phyloP scores from a whole-genome alignment of 2,888 invertebrate genomes.

The Labia minor region DNA sequence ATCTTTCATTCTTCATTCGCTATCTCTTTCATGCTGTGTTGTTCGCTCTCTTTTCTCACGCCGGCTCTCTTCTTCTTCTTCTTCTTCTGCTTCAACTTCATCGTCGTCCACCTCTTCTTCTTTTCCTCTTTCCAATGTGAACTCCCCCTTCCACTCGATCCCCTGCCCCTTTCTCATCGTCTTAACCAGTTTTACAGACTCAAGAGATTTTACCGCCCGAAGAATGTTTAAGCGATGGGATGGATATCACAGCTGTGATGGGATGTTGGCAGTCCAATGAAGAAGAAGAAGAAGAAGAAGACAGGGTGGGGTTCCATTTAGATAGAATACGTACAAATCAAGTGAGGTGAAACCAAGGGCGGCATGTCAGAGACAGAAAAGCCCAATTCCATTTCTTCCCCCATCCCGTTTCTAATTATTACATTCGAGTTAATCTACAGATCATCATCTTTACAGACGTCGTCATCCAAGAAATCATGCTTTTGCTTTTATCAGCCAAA shows the following conservation, averaged over 20 bases:
- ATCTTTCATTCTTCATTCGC: background rate
- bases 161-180: background rate
- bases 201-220: background rate
- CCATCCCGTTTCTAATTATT: background rate
- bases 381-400: background rate
- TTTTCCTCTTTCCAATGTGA: background rate
- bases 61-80: background rate
- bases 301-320: background rate
- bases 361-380: background rate
- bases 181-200: background rate
- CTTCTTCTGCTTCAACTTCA: background rate
- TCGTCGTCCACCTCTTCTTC: too few relatives aligned
- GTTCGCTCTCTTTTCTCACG: background rate
- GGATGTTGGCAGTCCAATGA: background rate
- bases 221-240: background rate
- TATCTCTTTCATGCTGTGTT: background rate
- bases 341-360: background rate
- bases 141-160: background rate
- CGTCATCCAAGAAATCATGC: too few relatives aligned
- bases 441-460: background rate
- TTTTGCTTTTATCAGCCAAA: too few relatives aligned
- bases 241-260: background rate
- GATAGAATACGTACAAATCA: background rate
- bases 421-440: background rate
- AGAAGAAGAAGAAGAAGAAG: background rate